Conservation (phyloP, 2,888 invertebrate species). For the Cryptophagus acutangulus region DNA sequence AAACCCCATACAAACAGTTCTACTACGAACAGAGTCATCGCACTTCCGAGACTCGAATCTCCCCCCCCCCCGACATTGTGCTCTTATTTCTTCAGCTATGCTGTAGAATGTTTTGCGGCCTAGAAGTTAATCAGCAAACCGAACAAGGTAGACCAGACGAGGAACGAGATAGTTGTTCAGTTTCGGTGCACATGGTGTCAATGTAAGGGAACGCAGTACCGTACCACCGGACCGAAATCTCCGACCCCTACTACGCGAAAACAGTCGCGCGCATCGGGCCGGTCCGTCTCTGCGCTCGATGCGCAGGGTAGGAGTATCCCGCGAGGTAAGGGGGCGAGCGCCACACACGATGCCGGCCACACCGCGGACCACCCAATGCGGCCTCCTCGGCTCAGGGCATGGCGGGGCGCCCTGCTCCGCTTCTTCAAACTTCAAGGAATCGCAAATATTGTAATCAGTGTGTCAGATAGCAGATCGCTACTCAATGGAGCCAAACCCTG, state of each 20-base stretch:
- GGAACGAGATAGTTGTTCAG: neutral
- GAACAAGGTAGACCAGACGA: constrained; percentile 2
- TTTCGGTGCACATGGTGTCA: neutral
- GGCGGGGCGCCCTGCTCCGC: constrained; percentile 23
- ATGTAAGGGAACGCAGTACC: neutral
- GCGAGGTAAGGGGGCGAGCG: constrained; percentile 28
- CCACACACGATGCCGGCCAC: constrained; percentile 50
- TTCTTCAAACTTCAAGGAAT: constrained; percentile 30
- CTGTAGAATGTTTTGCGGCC: constrained; percentile 6
- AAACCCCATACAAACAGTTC: constrained; percentile 22
- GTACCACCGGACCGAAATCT: neutral
- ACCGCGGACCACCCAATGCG: constrained; percentile 47
- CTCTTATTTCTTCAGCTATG: constrained; percentile 16
- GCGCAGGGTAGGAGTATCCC: constrained; percentile 21
- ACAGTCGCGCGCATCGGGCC: neutral
- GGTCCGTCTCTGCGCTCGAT: constrained; percentile 8
- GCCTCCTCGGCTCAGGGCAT: constrained; percentile 35
- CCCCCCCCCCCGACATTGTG: constrained; percentile 4
- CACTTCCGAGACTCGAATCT: constrained; percentile 28
- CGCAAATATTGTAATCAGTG: constrained; percentile 40
- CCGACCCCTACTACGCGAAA: neutral
- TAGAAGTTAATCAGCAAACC: constrained; percentile 6
- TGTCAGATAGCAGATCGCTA: constrained; percentile 33
- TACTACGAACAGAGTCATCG: constrained; percentile 30
- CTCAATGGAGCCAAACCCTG: constrained; percentile 34